Evolutionary conservation across 2,797 vertebrate genomes (phyloP).

Genomic region (Paguma larvata): DNA sequence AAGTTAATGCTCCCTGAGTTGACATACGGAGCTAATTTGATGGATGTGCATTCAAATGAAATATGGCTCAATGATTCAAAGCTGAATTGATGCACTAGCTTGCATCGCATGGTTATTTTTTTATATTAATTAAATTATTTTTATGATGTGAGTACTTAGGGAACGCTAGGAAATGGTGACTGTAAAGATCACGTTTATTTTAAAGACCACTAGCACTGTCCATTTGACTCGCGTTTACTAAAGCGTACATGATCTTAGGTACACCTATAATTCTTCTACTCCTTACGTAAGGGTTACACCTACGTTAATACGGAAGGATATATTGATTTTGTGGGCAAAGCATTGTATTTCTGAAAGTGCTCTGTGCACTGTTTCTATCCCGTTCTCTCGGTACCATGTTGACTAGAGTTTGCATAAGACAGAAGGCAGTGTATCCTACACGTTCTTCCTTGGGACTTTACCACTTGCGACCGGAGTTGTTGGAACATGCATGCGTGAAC

Average conservation of each 20-base stretch:
- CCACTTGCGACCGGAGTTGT: background rate
- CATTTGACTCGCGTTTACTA: background rate
- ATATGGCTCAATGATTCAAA: conserved; percentile 46
- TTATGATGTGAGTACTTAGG: conserved; percentile 50
- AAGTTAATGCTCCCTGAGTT: conserved; percentile 59
- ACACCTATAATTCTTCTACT: background rate
- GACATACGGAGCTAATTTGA: conserved; percentile 72
- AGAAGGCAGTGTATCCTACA: background rate
- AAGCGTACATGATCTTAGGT: background rate
- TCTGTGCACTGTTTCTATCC: background rate
- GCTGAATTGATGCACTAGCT: background rate
- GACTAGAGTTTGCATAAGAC: background rate
- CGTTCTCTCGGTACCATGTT: background rate
- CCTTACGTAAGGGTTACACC: too few species aligned
- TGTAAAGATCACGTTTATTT: conserved; percentile 48
- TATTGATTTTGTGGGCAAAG: background rate
- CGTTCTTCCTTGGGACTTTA: background rate
- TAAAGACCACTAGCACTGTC: background rate
- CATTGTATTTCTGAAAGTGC: background rate
- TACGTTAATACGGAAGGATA: background rate
- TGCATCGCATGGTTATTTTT: background rate
- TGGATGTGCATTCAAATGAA: conserved; percentile 72
- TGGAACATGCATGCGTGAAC: background rate
- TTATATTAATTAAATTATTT: conserved; percentile 68
- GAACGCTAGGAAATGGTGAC: conserved; percentile 31